These are phyloP conservation scores for Paguma larvata DNA, from an alignment of 2,797 vertebrate species.

Conservation along the genomic window DNA sequence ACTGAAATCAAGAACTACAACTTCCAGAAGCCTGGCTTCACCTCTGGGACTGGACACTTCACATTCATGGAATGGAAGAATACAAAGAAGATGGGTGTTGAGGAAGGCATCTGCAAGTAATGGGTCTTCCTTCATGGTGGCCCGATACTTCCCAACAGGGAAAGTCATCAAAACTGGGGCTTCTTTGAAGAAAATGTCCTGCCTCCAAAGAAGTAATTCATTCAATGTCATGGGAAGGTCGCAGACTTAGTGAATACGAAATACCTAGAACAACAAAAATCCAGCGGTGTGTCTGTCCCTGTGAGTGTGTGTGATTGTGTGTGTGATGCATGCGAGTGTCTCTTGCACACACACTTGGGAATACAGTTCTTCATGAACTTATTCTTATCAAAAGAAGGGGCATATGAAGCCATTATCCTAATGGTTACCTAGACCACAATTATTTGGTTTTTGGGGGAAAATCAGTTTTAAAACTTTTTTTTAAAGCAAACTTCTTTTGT, in stretches of 20 bases:
- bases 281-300: slow-evolving; percentile 64
- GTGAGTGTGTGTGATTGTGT: slow-evolving; percentile 43
- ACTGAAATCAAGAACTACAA: slow-evolving; percentile 97
- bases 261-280: slow-evolving; percentile 72
- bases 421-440: neutral
- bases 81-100: slow-evolving; percentile 95
- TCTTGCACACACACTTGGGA: neutral
- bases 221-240: slow-evolving; percentile 63
- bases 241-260: slow-evolving; percentile 61
- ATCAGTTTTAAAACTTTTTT: slow-evolving; percentile 54
- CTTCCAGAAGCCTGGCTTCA: slow-evolving; percentile 97
- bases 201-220: slow-evolving; percentile 90
- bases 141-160: slow-evolving; percentile 97
- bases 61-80: slow-evolving; percentile 99
- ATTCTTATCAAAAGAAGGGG: neutral
- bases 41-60: slow-evolving; percentile 98
- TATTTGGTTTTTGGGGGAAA: neutral
- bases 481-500: slow-evolving; percentile 66
- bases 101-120: slow-evolving; percentile 95
- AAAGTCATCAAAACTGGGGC: slow-evolving; percentile 97
- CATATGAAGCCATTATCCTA: neutral
- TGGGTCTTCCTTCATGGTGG: slow-evolving; percentile 97
- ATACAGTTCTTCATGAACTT: neutral
- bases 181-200: slow-evolving; percentile 97
- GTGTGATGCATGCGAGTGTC: neutral